phyloP scores from a whole-genome alignment of 2,888 invertebrate genomes.

The Oscheius sp. region DNA sequence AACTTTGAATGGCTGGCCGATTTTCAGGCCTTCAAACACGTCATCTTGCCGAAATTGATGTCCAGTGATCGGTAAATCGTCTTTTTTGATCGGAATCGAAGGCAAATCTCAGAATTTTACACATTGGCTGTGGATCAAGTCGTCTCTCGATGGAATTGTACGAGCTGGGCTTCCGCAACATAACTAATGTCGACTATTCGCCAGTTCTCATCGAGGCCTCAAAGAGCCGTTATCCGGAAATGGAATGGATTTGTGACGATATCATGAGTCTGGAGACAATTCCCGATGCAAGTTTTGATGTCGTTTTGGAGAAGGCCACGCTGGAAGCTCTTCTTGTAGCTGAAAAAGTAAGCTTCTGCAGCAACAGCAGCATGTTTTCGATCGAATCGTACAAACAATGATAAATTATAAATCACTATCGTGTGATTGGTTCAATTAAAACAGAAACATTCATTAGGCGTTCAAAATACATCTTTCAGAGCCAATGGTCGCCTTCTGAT shows the following conservation, averaged over 20 bases:
- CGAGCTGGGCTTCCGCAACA: slow-evolving; percentile 74
- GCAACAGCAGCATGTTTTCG: too few species aligned
- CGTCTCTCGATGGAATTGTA: slow-evolving; percentile 75
- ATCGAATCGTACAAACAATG: too few species aligned
- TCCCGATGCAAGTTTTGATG: slow-evolving; percentile 72
- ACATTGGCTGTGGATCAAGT: slow-evolving; percentile 76
- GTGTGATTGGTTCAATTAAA: too few species aligned
- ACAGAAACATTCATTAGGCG: too few species aligned
- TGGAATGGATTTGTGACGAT: slow-evolving; percentile 76
- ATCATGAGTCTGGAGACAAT: slow-evolving; percentile 72
- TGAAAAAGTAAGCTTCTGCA: slow-evolving; percentile 52
- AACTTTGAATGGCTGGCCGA: slow-evolving; percentile 63
- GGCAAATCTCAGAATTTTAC: slow-evolving; percentile 55
- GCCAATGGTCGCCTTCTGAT: slow-evolving; percentile 62
- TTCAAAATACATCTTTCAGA: slow-evolving; percentile 42
- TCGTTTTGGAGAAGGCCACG: slow-evolving; percentile 76
- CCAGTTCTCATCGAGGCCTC: slow-evolving; percentile 56
- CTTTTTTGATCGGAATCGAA: neutral
- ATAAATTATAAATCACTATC: too few species aligned
- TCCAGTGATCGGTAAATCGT: slow-evolving; percentile 44
- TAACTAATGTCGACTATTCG: slow-evolving; percentile 76
- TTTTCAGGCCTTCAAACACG: slow-evolving; percentile 51
- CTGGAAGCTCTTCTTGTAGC: slow-evolving; percentile 75
- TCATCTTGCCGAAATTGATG: slow-evolving; percentile 47
- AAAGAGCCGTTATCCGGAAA: slow-evolving; percentile 63